These are phyloP conservation scores for Indicator maculatus DNA, from an alignment of 2,113 vertebrate species.

Conservation along the genomic window DNA sequence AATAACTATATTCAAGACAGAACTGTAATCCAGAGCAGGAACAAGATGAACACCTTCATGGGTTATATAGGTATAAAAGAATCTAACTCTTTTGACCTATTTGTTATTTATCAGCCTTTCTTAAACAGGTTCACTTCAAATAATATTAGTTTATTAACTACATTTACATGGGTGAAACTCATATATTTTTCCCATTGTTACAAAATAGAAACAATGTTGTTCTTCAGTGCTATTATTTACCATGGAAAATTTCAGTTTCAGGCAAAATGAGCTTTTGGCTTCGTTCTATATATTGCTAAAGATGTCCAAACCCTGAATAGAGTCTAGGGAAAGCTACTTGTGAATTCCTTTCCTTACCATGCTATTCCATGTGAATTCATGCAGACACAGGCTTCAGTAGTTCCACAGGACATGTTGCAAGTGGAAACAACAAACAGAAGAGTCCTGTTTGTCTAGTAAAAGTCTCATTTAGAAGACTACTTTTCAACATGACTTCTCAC, in stretches of 20 bases:
- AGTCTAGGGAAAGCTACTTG: not conserved
- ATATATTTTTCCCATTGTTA: not conserved
- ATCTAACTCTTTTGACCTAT: not conserved
- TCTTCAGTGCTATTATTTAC: not conserved
- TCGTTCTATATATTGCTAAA: not conserved
- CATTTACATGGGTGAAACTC: not conserved
- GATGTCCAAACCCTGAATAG: not conserved
- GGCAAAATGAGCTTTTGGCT: not conserved
- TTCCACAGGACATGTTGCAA: not conserved
- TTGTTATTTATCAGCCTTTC: not conserved
- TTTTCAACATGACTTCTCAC: not conserved
- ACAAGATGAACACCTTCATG: not conserved
- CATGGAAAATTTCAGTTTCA: not conserved
- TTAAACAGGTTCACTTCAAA: not conserved
- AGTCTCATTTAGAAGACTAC: not conserved
- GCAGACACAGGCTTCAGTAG: not conserved
- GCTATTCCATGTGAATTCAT: not conserved
- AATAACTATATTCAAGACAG: not conserved
- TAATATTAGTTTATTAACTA: not conserved
- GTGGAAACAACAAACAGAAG: not conserved
- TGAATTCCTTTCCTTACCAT: not conserved
- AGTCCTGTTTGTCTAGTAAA: not conserved
- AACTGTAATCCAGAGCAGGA: not conserved
- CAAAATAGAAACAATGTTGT: not conserved
- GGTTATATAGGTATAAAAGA: not conserved